phyloP scores from a whole-genome alignment of 2,888 invertebrate species.

The Lasioglossum zephyrum region DNA sequence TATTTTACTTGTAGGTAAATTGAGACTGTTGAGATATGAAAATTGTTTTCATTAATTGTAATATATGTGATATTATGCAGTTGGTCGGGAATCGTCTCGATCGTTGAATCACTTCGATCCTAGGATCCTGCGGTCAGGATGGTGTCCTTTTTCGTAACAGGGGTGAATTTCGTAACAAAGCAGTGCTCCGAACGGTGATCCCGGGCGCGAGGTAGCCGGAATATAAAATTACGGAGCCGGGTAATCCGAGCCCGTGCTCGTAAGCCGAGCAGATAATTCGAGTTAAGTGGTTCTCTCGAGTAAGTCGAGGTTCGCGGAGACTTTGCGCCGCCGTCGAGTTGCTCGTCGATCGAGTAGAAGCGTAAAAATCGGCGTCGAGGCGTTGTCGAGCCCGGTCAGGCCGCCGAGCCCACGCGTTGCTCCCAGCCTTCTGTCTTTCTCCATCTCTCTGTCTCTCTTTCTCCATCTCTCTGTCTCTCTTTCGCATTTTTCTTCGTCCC shows the following conservation, averaged over 20 bases:
- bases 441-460: neutral
- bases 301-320: slow-evolving; percentile 38
- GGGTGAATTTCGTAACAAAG: slow-evolving; percentile 42
- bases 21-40: no score
- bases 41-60: no score
- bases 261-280: slow-evolving; percentile 76
- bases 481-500: slow-evolving; percentile 13
- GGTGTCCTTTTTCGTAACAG: neutral
- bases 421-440: neutral
- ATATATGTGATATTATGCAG: no score
- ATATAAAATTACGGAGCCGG: slow-evolving; percentile 75
- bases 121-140: neutral
- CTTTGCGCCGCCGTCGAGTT: slow-evolving; percentile 45
- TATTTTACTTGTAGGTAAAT: no score
- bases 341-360: slow-evolving; percentile 24
- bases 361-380: slow-evolving; percentile 34
- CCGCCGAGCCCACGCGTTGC: slow-evolving; percentile 31
- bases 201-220: slow-evolving; percentile 57
- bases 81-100: no score
- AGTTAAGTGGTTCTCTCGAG: slow-evolving; percentile 67
- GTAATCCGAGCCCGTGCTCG: slow-evolving; percentile 73
- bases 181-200: slow-evolving; percentile 18
- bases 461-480: neutral
- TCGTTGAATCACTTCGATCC: neutral
- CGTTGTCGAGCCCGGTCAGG: neutral